These are phyloP conservation scores for Tetranychus piercei DNA, from an alignment of 2,888 invertebrate genomes.

Conservation along the genomic window DNA sequence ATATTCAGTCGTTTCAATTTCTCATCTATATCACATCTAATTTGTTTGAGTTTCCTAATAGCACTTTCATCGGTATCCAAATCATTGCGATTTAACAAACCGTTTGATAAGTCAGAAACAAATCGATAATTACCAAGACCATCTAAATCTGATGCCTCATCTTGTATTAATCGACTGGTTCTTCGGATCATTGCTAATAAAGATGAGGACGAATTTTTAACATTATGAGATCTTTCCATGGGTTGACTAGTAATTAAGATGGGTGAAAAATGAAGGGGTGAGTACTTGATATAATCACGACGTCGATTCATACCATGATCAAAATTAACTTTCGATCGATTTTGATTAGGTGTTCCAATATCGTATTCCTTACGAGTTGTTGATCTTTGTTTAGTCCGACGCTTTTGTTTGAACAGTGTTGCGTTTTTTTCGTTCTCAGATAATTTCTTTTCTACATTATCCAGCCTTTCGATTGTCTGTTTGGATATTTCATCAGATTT, in stretches of 20 bases:
- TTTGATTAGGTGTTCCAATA: background rate
- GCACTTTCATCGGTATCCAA: constrained; percentile 10
- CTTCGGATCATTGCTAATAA: constrained; percentile 16
- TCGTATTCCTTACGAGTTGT: background rate
- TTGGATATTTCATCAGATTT: background rate
- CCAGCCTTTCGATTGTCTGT: background rate
- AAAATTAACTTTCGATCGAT: background rate
- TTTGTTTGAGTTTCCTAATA: constrained; percentile 16
- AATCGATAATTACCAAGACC: constrained; percentile 17
- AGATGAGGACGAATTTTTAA: constrained; percentile 11
- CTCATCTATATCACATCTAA: constrained; percentile 18
- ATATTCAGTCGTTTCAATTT: constrained; percentile 13
- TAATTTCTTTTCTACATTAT: background rate
- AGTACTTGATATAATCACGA: background rate
- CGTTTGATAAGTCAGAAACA: background rate
- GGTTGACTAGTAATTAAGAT: background rate
- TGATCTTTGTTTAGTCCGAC: background rate
- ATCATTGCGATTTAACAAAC: background rate
- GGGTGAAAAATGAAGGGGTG: background rate
- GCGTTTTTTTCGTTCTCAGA: background rate
- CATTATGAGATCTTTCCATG: background rate
- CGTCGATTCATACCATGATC: background rate
- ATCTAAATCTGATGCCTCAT: constrained; percentile 18
- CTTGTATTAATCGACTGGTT: constrained; percentile 15
- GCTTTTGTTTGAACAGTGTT: too few relatives aligned